Evolutionary conservation across 2,888 invertebrate species (phyloP).

Genomic region (Venustoraphidia nigricollis): DNA sequence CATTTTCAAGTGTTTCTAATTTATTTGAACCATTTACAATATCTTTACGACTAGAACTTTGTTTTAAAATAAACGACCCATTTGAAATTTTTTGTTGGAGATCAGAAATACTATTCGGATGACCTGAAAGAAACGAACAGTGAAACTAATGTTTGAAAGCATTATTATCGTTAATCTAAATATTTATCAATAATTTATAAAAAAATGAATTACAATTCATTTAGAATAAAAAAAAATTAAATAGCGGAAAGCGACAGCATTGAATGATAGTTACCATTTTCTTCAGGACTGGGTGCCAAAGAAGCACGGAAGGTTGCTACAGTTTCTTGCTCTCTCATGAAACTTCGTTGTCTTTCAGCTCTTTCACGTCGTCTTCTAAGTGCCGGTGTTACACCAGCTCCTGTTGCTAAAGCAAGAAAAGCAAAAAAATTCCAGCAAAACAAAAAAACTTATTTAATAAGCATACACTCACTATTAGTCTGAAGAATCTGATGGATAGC

Average conservation of each 20-base stretch:
- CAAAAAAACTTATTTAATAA: constrained; percentile 5
- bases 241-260: too few species aligned
- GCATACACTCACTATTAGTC: background rate
- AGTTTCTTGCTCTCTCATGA: constrained; percentile 64
- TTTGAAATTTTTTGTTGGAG: constrained; percentile 43
- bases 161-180: too few species aligned
- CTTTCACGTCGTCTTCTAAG: constrained; percentile 66
- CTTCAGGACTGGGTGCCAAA: constrained; percentile 24
- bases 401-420: constrained; percentile 26
- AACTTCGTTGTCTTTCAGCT: constrained; percentile 70
- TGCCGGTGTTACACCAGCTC: constrained; percentile 68
- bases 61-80: constrained; percentile 34
- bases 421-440: constrained; percentile 5
- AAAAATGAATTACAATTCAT: too few species aligned
- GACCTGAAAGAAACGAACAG: constrained; percentile 27
- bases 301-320: constrained; percentile 32
- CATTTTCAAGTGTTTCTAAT: constrained; percentile 35
- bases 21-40: constrained; percentile 16
- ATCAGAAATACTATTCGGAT: constrained; percentile 38
- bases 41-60: constrained; percentile 27
- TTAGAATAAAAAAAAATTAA: too few species aligned
- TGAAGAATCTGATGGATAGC: background rate
- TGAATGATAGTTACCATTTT: constrained; percentile 9
- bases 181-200: too few species aligned
- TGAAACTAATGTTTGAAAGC: too few species aligned